phyloP scores from a whole-genome alignment of 2,888 invertebrate genomes.

The Mylabris sibirica region DNA sequence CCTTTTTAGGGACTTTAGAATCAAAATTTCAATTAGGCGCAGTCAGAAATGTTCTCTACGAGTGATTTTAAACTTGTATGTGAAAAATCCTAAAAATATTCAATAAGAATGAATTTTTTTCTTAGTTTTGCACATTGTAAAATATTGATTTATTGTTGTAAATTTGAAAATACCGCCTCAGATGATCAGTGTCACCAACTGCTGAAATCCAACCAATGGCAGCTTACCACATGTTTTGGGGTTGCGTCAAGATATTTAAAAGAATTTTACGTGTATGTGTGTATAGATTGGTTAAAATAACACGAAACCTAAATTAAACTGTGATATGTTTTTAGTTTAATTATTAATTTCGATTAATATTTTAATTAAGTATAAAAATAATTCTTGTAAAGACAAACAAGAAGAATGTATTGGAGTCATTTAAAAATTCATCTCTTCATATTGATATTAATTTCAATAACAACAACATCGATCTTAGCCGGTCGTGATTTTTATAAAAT shows the following conservation, averaged over 20 bases:
- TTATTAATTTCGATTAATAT: too few relatives aligned
- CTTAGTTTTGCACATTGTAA: too few relatives aligned
- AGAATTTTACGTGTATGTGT: background rate
- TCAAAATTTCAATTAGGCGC: too few relatives aligned
- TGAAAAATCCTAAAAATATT: too few relatives aligned
- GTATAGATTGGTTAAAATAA: background rate
- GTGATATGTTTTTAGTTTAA: conserved; percentile 4
- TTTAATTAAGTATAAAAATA: too few relatives aligned
- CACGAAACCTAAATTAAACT: background rate
- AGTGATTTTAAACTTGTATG: too few relatives aligned
- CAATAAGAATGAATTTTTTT: too few relatives aligned
- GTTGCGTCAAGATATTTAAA: conserved; percentile 1
- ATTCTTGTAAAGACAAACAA: too few relatives aligned
- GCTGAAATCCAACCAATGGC: background rate
- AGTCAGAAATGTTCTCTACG: too few relatives aligned
- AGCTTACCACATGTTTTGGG: background rate
- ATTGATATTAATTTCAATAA: conserved; percentile 41
- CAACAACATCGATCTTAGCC: conserved; percentile 60
- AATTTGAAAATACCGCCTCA: background rate
- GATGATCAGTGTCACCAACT: too few relatives aligned
- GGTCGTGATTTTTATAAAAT: conserved; percentile 95
- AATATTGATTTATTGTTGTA: too few relatives aligned
- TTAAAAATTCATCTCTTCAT: conserved; percentile 38
- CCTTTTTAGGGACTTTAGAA: too few relatives aligned
- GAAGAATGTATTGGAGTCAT: conserved; percentile 35